Conservation (phyloP, 2,888 invertebrate species). For the Orthonevra nobilis region DNA sequence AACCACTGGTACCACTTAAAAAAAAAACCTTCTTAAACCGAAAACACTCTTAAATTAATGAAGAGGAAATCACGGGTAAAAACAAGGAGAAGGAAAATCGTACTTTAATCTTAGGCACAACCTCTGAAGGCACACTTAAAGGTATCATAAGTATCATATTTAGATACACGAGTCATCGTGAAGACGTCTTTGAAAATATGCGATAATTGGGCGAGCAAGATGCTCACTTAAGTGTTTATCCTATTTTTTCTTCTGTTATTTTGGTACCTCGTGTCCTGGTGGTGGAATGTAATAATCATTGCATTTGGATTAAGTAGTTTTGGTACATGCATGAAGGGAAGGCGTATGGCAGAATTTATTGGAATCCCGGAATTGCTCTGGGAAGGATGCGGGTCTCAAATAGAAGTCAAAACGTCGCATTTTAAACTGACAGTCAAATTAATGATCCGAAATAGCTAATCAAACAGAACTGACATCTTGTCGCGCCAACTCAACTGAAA, state of each 20-base stretch:
- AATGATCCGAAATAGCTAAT: too few relatives aligned
- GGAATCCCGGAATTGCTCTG: slow-evolving; percentile 28
- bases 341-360: slow-evolving; percentile 49
- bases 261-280: neutral
- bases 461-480: slow-evolving; percentile 3
- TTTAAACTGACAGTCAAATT: slow-evolving; percentile 36
- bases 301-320: slow-evolving; percentile 2
- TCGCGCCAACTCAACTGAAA: slow-evolving; percentile 30
- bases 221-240: slow-evolving; percentile 50
- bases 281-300: too few relatives aligned
- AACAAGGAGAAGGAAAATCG: slow-evolving; percentile 63
- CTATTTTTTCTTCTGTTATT: neutral
- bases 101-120: slow-evolving; percentile 60
- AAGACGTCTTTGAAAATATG: slow-evolving; percentile 59
- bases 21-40: neutral
- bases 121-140: slow-evolving; percentile 54
- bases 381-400: slow-evolving; percentile 35
- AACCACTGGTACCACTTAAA: neutral
- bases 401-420: slow-evolving; percentile 30
- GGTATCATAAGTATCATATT: slow-evolving; percentile 62
- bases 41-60: slow-evolving; percentile 53
- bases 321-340: slow-evolving; percentile 9
- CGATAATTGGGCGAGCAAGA: slow-evolving; percentile 62
- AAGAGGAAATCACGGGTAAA: slow-evolving; percentile 31
- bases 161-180: slow-evolving; percentile 51